Evolutionary conservation across 1,140 invertebrate species (phyloP).

Genomic region (Leptopilina clavipes): DNA sequence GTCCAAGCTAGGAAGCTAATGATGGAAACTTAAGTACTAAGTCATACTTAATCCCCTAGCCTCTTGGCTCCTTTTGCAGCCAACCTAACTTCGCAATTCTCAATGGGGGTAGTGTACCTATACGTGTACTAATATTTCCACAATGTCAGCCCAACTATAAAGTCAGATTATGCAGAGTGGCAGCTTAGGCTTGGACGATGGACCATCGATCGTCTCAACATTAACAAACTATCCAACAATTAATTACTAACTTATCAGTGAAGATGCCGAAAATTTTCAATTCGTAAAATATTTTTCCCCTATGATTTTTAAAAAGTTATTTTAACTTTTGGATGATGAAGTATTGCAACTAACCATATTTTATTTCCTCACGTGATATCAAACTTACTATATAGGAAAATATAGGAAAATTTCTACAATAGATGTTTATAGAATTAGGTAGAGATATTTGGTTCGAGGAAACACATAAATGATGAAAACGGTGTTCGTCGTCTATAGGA

Average conservation of each 20-base stretch:
- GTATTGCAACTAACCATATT: no score
- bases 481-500: constrained; percentile 24
- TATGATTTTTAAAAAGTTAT: no score
- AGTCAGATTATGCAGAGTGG: constrained; percentile 55
- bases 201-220: constrained; percentile 43
- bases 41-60: constrained; percentile 63
- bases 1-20: constrained; percentile 54
- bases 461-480: constrained; percentile 48
- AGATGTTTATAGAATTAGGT: constrained; percentile 7
- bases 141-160: constrained; percentile 37
- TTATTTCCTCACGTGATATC: no score
- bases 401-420: neutral
- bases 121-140: constrained; percentile 25
- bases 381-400: no score
- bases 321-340: no score
- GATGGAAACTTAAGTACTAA: constrained; percentile 68
- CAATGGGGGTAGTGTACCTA: neutral
- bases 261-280: no score
- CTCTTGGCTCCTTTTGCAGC: constrained; percentile 15
- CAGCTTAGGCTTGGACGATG: constrained; percentile 52
- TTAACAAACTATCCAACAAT: neutral
- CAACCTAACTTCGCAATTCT: neutral
- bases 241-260: neutral
- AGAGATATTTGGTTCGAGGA: constrained; percentile 14
- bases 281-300: no score